Conservation (phyloP, 2,113 vertebrate species). For the Jaculus jaculus region DNA sequence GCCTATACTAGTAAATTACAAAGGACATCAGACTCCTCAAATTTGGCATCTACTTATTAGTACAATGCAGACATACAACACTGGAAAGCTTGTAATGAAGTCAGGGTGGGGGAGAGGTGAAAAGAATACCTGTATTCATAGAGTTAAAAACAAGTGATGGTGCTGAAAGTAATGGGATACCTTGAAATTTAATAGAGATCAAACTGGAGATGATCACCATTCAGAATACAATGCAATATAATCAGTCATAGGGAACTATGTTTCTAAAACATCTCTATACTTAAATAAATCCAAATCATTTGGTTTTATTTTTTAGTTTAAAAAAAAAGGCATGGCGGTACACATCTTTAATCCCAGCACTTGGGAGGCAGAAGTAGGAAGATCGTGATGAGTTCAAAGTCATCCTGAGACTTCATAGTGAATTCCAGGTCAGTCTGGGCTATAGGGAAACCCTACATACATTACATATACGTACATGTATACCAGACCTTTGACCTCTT, state of each 20-base stretch:
- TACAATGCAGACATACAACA: not conserved
- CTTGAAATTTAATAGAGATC: constrained; percentile 47
- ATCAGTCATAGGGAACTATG: constrained; percentile 17
- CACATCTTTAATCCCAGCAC: too few relatives aligned
- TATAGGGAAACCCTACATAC: too few relatives aligned
- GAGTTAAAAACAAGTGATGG: not conserved
- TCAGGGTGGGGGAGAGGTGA: not conserved
- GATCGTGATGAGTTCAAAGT: too few relatives aligned
- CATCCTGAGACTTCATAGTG: too few relatives aligned
- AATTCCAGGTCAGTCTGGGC: too few relatives aligned
- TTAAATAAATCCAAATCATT: constrained; percentile 37
- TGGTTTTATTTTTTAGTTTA: too few relatives aligned
- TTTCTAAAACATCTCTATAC: not conserved
- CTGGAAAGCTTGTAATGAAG: not conserved
- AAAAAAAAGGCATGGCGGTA: too few relatives aligned
- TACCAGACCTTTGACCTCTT: not conserved
- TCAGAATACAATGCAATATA: constrained; percentile 18
- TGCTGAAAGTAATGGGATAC: not conserved
- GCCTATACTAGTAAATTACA: not conserved
- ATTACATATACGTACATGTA: too few relatives aligned
- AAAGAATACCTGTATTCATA: not conserved
- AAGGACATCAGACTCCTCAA: not conserved
- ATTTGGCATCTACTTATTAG: not conserved
- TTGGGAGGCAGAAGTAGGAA: too few relatives aligned
- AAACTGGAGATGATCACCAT: constrained; percentile 11